Conservation (phyloP, 2,888 invertebrate genomes). For the Timema podura region DNA sequence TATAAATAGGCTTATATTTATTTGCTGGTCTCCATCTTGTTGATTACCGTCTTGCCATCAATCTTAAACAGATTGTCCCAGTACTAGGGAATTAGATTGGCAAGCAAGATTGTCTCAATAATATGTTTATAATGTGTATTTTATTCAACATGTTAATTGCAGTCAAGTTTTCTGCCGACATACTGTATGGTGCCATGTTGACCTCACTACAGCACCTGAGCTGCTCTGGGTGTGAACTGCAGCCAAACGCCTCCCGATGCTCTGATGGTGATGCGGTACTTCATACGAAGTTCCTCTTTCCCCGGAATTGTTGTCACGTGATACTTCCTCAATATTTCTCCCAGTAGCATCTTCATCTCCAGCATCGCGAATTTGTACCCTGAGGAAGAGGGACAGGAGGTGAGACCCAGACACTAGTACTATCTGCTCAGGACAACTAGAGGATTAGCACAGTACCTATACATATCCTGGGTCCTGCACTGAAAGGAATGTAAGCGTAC, state of each 20-base stretch:
- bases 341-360: conserved; percentile 58
- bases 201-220: too few relatives aligned
- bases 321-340: conserved; percentile 52
- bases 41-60: too few relatives aligned
- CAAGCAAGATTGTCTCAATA: too few relatives aligned
- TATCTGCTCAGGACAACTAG: neutral
- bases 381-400: conserved; percentile 36
- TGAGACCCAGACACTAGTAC: too few relatives aligned
- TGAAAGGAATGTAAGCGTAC: conserved; percentile 56
- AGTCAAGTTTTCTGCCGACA: too few relatives aligned
- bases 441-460: conserved; percentile 46
- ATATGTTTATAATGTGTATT: too few relatives aligned
- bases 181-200: too few relatives aligned
- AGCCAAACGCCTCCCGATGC: conserved; percentile 57
- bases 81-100: too few relatives aligned
- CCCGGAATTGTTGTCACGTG: conserved; percentile 49
- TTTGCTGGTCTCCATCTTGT: too few relatives aligned
- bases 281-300: conserved; percentile 47
- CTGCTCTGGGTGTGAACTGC: conserved; percentile 46
- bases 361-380: conserved; percentile 64
- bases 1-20: too few relatives aligned
- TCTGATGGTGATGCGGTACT: conserved; percentile 54
- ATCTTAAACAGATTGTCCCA: too few relatives aligned
- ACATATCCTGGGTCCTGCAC: conserved; percentile 56
- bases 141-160: too few relatives aligned